Evolutionary conservation across 2,888 invertebrate species (phyloP), one percentile per base, ranked within the genome.

Genomic region (Ramazzottius varieornatus): DNA sequence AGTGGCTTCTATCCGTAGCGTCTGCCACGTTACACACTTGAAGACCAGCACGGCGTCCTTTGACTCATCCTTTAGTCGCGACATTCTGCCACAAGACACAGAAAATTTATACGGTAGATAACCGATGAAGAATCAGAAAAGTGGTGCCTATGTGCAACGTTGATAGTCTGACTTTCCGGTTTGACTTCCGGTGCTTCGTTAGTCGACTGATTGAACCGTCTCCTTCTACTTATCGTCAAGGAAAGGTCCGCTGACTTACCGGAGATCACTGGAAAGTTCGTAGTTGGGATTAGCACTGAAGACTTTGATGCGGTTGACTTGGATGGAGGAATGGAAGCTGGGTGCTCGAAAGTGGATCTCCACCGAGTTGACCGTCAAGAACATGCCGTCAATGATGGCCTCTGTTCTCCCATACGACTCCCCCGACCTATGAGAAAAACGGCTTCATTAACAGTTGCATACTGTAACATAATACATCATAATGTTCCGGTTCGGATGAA

Each of bases 331-430:
- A 71, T 86, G 85, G 79, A 98, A 98, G 66, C 90, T 89, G 71
- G 88, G 87, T 76, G 94, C 93, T 71, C 83, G 85, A 78, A 98
- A 94, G 72, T 86, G 86, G 72, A 98, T 84, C 75, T 86, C 85
- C 67, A 96, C 91, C 66, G 88, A 88, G 77, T 96, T 96, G 70
- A 98, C 90, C 74, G 86, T 84, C 69, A 98, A 84, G 63, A 89
- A 92, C 73, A 98, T 93, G 67, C 96, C 96, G 80, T 98, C 98
- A 72, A 96, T 88, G 67, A 96, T 90, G 82, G 91, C 85, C 74
- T 90, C 86, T 67, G 86, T 85, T 76, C 86, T 89, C 71, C 88
- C 84, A 73, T 91, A 91, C 78, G 86, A 86, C 1, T n/a, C n/a
- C n/a, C 75, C 76, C 69, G 65, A 46, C 32, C 64, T 68, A 33